These are phyloP conservation scores for Tolmerus cingulatus DNA, from an alignment of 2,888 invertebrate species.

Conservation along the genomic window DNA sequence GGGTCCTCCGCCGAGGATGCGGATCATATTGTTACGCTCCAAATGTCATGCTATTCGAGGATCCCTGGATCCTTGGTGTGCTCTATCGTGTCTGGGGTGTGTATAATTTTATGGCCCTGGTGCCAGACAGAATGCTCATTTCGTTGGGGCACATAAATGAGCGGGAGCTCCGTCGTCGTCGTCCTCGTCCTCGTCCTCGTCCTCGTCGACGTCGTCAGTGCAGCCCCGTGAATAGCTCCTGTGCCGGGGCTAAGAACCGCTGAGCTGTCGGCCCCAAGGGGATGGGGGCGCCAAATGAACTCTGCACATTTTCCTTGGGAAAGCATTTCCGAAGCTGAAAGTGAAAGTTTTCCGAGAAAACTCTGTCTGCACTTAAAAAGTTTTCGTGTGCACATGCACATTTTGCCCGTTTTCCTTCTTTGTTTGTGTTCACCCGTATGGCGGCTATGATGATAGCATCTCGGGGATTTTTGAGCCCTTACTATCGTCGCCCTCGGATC, in stretches of 20 bases:
- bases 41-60: constrained; percentile 1
- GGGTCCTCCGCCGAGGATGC: not conserved
- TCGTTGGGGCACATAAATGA: constrained; percentile 30
- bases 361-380: not conserved
- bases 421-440: not conserved
- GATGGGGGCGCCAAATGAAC: constrained; percentile 13
- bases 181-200: not conserved
- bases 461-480: constrained; percentile 19
- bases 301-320: not conserved
- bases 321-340: constrained; percentile 39
- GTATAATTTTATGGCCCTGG: constrained; percentile 31
- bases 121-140: constrained; percentile 36
- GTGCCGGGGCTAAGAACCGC: not conserved
- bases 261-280: not conserved
- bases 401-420: not conserved
- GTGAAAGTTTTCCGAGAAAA: constrained; percentile 40
- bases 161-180: not conserved
- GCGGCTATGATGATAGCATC: constrained; percentile 21
- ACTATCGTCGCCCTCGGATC: not conserved
- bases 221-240: not conserved
- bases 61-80: not conserved
- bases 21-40: not conserved
- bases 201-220: not conserved
- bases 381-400: constrained; percentile 22
- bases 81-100: constrained; percentile 28